Evolutionary conservation across 2,888 invertebrate genomes (phyloP).

Genomic region (Philopedon plagiatum): DNA sequence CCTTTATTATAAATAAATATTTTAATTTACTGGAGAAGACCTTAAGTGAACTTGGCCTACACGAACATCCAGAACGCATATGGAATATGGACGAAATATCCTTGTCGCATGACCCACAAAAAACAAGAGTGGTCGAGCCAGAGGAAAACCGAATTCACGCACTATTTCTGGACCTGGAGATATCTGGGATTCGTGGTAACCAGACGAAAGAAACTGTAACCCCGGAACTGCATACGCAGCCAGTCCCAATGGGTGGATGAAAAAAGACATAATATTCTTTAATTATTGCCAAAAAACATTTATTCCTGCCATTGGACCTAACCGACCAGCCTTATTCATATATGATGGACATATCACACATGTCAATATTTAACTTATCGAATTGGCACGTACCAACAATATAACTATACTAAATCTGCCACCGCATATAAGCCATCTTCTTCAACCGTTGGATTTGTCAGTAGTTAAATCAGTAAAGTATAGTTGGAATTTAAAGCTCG

Average conservation of each 20-base stretch:
- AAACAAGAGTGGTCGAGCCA: background rate
- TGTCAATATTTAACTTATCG: no score
- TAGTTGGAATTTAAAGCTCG: background rate
- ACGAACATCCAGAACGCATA: background rate
- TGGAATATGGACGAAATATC: background rate
- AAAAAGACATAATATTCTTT: background rate
- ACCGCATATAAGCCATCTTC: background rate
- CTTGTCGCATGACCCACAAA: no score
- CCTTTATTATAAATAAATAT: background rate
- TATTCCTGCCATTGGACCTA: background rate
- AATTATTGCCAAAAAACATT: background rate
- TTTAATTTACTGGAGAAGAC: background rate
- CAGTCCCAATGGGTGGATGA: background rate
- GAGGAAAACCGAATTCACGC: background rate
- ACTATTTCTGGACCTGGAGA: background rate
- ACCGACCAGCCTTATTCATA: background rate
- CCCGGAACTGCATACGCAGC: background rate
- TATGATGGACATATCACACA: constrained; percentile 13
- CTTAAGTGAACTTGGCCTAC: background rate
- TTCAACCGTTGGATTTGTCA: background rate
- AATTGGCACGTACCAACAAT: no score
- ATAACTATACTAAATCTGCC: background rate
- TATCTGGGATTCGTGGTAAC: background rate
- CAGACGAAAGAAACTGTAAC: background rate
- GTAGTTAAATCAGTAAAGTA: background rate